A percentile compares a stretch with the other conserved stretches of the same genome.
Evolutionary conservation across 1,140 invertebrate species (phyloP).

Genomic region (Lordiphosa stackelbergi): DNA sequence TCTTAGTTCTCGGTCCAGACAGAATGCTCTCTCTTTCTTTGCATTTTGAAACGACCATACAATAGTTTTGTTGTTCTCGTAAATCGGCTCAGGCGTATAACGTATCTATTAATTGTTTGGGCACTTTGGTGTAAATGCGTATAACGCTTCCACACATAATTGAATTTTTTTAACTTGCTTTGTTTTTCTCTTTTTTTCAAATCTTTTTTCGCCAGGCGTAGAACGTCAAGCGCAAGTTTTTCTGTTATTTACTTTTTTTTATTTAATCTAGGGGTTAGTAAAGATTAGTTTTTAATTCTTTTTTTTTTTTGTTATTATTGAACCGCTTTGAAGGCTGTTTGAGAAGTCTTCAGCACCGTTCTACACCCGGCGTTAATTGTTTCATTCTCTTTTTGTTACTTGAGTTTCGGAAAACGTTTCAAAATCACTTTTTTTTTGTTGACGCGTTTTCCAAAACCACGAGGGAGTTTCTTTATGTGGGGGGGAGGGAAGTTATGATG

Average conservation of each 20-base stretch:
- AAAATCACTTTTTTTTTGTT: constrained; percentile 9
- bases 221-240: constrained; percentile 33
- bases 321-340: constrained; percentile 6
- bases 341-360: constrained; percentile 6
- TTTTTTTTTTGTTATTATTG: constrained; percentile 1
- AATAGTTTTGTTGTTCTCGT: constrained; percentile 2
- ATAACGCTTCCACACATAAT: constrained; percentile 49
- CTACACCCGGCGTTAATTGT: constrained; percentile 13
- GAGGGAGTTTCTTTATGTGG: constrained; percentile 2
- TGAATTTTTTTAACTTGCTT: constrained; percentile 23
- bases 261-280: too few relatives aligned
- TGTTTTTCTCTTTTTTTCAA: constrained; percentile 11
- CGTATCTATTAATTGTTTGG: constrained; percentile 13
- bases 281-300: background rate
- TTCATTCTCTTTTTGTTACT: background rate
- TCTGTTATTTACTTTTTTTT: background rate
- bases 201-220: constrained; percentile 36
- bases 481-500: background rate
- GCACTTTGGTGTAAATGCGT: constrained; percentile 37
- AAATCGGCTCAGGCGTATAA: constrained; percentile 42
- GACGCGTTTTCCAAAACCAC: constrained; percentile 28
- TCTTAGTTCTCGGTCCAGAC: background rate
- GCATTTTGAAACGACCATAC: background rate
- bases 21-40: background rate
- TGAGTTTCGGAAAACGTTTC: constrained; percentile 39